Percentiles rank a stretch among this genome's conserved stretches.
Evolutionary conservation across 2,113 vertebrate genomes (phyloP).

Genomic region (Lycocorax pyrrhopterus): DNA sequence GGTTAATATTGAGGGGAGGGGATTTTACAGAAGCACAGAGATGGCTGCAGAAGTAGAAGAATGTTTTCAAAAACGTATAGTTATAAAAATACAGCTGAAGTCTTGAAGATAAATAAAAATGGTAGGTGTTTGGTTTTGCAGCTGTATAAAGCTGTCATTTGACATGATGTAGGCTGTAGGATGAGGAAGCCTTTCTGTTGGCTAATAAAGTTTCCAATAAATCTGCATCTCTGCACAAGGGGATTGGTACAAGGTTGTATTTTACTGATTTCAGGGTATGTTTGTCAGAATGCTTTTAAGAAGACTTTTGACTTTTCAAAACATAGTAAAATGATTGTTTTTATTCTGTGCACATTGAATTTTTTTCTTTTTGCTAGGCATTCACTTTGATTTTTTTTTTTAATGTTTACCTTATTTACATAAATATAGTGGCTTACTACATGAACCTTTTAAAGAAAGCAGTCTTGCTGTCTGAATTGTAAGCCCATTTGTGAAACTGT

Average conservation of each 20-base stretch:
- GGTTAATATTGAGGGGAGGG: neutral
- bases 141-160: neutral
- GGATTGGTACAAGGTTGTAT: neutral
- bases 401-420: neutral
- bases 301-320: neutral
- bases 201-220: neutral
- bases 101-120: neutral
- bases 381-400: neutral
- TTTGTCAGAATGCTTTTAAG: neutral
- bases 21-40: neutral
- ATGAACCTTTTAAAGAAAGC: neutral
- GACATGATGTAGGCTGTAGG: neutral
- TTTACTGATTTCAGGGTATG: neutral
- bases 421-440: neutral
- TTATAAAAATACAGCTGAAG: neutral
- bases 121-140: neutral
- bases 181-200: neutral
- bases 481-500: neutral
- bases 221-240: neutral
- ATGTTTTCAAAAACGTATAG: neutral
- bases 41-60: neutral
- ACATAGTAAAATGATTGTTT: rapidly evolving
- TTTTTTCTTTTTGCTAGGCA: neutral
- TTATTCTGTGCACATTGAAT: rapidly evolving
- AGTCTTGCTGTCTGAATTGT: neutral